A percentile compares a stretch with the other conserved stretches of the same genome.
These are phyloP conservation scores for Protodeltote pygarga DNA, from an alignment of 2,888 invertebrate species.

Conservation along the genomic window DNA sequence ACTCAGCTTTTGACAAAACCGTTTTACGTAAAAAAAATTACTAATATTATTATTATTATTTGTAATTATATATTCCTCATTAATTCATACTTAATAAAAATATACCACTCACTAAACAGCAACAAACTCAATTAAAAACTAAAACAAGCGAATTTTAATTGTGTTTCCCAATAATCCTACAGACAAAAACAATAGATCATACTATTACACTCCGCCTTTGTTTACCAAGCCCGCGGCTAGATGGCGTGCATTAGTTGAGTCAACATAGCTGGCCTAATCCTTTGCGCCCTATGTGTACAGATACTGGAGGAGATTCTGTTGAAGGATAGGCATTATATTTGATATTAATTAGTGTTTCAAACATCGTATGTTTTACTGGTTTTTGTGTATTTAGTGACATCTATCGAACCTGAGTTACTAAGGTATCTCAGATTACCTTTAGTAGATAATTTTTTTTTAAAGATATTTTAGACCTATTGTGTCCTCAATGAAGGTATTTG, in stretches of 20 bases:
- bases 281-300: conserved; percentile 27
- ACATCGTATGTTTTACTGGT: background rate
- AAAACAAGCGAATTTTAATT: conserved; percentile 50
- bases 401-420: too few relatives aligned
- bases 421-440: too few relatives aligned
- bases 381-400: too few relatives aligned
- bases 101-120: too few relatives aligned
- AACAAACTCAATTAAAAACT: conserved; percentile 7
- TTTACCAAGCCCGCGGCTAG: conserved; percentile 79
- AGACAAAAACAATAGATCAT: conserved; percentile 75
- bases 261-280: conserved; percentile 76
- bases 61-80: too few relatives aligned
- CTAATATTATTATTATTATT: too few relatives aligned
- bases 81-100: too few relatives aligned
- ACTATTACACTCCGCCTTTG: conserved; percentile 50
- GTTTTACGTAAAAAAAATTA: too few relatives aligned
- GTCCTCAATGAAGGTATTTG: too few relatives aligned
- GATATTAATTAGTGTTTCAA: background rate
- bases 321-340: conserved; percentile 1
- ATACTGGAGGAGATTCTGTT: conserved; percentile 21
- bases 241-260: conserved; percentile 84
- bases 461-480: too few relatives aligned
- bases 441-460: too few relatives aligned
- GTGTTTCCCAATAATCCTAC: conserved; percentile 63
- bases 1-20: too few relatives aligned